phyloP scores from a whole-genome alignment of 2,888 invertebrate species.

The Hirtodrosophila alboralis region DNA sequence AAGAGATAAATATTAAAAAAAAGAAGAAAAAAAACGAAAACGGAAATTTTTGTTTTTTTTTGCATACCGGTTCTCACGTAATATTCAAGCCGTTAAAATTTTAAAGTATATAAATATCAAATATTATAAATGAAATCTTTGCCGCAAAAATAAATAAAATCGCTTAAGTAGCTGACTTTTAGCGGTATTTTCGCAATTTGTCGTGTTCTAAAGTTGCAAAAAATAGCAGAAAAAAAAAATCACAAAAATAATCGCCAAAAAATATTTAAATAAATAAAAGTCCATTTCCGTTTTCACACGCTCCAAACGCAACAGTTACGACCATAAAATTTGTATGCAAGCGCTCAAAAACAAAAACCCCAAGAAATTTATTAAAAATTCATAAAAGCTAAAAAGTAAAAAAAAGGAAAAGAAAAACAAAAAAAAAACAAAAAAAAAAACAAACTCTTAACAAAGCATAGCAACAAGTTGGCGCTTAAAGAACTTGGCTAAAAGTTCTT shows the following conservation, averaged over 20 bases:
- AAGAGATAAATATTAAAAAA: slow-evolving; percentile 2
- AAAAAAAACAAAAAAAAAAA: slow-evolving; percentile 12
- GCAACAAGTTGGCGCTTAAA: slow-evolving; percentile 72
- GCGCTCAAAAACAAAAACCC: slow-evolving; percentile 26
- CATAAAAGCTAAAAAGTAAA: slow-evolving; percentile 44
- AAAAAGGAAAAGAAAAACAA: slow-evolving; percentile 19
- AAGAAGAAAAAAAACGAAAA: slow-evolving; percentile 4
- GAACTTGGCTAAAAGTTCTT: slow-evolving; percentile 24
- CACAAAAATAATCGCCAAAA: no score
- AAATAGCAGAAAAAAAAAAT: not conserved
- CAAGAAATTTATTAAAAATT: slow-evolving; percentile 68
- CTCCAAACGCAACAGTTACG: slow-evolving; percentile 40
- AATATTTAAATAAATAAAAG: not conserved
- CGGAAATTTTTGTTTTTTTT: slow-evolving; percentile 22
- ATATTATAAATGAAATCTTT: not conserved
- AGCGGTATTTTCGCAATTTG: not conserved
- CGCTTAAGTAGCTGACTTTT: slow-evolving; percentile 11
- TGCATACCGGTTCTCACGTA: slow-evolving; percentile 49
- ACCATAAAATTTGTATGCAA: slow-evolving; percentile 45
- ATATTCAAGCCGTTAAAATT: slow-evolving; percentile 31
- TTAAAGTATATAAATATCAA: not conserved
- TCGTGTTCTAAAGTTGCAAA: slow-evolving; percentile 17
- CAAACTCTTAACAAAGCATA: slow-evolving; percentile 47
- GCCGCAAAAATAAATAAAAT: slow-evolving; percentile 3
- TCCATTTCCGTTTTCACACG: slow-evolving; percentile 62